Conservation (phyloP, 2,113 vertebrate species). For the Coryphaenoides rupestris region DNA sequence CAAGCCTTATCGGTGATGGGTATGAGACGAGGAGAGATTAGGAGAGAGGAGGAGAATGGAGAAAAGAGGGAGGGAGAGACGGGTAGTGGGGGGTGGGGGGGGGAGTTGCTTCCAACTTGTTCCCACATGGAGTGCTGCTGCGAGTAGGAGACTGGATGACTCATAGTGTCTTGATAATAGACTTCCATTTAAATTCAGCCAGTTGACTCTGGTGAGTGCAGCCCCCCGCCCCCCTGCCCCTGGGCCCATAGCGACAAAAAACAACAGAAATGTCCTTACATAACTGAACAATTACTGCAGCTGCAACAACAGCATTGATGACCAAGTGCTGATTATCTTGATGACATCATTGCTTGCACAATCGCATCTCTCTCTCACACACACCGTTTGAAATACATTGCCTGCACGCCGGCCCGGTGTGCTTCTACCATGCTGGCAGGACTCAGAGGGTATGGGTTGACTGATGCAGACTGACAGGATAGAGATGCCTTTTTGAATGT, state of each 20-base stretch:
- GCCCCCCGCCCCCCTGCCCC: no score
- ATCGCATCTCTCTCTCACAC: no score
- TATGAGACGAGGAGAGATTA: background rate
- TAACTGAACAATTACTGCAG: conserved; percentile 33
- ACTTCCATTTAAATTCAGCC: conserved; percentile 49
- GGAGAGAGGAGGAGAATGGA: conserved; percentile 1
- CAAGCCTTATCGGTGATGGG: background rate
- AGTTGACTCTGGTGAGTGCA: conserved; percentile 26
- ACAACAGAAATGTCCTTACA: background rate
- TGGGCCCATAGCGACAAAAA: no score
- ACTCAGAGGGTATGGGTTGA: no score
- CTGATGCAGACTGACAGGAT: no score
- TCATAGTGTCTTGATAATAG: conserved; percentile 43
- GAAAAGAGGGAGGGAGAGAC: conserved; percentile 4
- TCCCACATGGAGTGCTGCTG: conserved; percentile 19
- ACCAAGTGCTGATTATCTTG: no score
- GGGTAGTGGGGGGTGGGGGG: conserved; percentile 4
- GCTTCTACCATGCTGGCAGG: no score
- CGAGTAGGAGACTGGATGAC: conserved; percentile 23
- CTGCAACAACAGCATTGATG: no score
- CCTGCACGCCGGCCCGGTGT: no score
- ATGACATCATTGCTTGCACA: no score
- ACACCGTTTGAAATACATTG: no score
- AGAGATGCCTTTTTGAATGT: no score
- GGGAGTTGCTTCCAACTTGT: conserved; percentile 28